These are phyloP conservation scores for Condylostylus longicornis DNA, from an alignment of 1,140 invertebrate species.

Conservation along the genomic window DNA sequence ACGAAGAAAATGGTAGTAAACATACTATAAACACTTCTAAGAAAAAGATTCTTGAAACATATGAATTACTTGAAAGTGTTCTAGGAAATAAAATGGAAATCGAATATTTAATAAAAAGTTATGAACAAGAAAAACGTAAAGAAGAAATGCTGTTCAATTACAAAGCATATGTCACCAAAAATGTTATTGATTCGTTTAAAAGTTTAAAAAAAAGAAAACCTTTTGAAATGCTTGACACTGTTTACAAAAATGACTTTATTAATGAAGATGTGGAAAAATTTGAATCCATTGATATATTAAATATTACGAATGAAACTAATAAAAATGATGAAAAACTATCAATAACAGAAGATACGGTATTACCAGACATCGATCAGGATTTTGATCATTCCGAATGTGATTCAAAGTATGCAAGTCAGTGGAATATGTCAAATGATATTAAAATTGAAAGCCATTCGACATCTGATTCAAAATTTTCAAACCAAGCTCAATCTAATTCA, in stretches of 20 bases:
- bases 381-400: not conserved
- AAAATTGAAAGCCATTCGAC: not conserved
- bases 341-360: no score
- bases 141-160: not conserved
- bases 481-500: no score
- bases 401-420: not conserved
- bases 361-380: no score
- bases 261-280: not conserved
- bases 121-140: not conserved
- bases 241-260: constrained; percentile 2
- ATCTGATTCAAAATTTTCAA: no score
- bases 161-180: no score
- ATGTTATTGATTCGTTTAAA: not conserved
- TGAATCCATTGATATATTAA: not conserved
- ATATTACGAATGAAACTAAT: not conserved
- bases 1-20: no score
- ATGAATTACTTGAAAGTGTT: not conserved
- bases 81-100: not conserved
- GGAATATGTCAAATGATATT: no score
- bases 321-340: not conserved
- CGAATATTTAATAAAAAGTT: not conserved
- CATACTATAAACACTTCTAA: not conserved
- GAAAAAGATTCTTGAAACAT: not conserved
- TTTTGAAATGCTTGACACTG: not conserved
- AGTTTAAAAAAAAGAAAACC: not conserved